Base-by-base conservation (phyloP, 2,888 invertebrate genomes). In the Bruchidius siliquastri region DNA sequence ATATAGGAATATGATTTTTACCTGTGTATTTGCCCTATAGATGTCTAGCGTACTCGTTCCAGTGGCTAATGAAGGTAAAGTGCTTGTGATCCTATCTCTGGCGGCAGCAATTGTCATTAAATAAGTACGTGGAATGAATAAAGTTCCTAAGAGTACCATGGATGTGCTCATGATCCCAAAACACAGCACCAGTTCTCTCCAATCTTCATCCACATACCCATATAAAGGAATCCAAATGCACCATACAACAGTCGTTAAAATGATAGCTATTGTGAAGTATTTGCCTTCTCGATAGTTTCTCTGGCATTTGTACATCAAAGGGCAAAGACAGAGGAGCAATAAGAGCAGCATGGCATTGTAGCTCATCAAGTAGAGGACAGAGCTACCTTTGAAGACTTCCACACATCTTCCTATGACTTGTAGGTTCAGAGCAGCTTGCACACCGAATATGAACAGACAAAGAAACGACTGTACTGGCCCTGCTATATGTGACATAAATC, bases 41-140 rank as follows among this genome's bases (percentile, higher is more conserved):
- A 88, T 84, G 80, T 88, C 88, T 81, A 87, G 81, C 13, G 86
- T 83, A 86, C 83, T 89, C 81, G 83, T 88, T 81, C 83, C 83
- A 4, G 84, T 83, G 10, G 83, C 83, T 68, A 86, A 85, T 82
- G 89, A 89, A 0, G 90, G 89, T 72, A 90, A 80, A 0, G 88
- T 87, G 79, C 88, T 89, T 0, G 89, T 88, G 77, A 90, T 87
- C 78, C 91, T 90, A 69, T 91, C 90, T 21, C 90, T 87, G 22
- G 91, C 90, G 22, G 90, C 88, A 26, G 91, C 89, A 0, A 90
- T 89, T 3, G 91, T 89, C 88, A 93, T 92, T 74, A 91, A 87
- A 80, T 92, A 93, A 0, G 92, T 91, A 72, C 92, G 87, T 0
- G 93, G 92, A 81, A 92, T 90, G 77, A 93, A 89, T n/a, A 93